Evolutionary conservation across 2,888 invertebrate species (phyloP), one percentile per base, ranked within the genome.

Genomic region (Drosophila putrida): DNA sequence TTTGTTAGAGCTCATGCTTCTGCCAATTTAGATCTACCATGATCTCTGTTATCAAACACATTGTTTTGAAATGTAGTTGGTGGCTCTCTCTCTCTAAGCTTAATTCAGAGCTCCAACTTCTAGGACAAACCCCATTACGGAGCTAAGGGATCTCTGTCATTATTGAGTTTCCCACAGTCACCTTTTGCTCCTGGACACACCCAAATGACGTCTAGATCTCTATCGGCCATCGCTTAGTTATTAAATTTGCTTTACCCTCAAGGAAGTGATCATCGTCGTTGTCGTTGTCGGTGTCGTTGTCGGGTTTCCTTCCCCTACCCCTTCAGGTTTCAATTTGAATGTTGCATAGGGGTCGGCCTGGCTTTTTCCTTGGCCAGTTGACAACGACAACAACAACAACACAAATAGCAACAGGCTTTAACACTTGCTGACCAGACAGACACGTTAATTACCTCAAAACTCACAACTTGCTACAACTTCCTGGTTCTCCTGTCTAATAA

Each of bases 171-270:
- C 81, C 81, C 78, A 78, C 81, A 72, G 64, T 33, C 10, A 33
- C 41, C 49, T 33, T 41, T 43, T 6, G 11, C 47, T 39, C 11
- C 60, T 47, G 9, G 61, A 41, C 47, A 61, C 72, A 47, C 57
- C 61, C 69, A 78, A 82, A 81, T 78, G 82, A 75, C 66, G 66
- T 64, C 38, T 47, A 82, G 82, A 82, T 82, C 77, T 50, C 61
- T 71, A 82, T 82, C 85, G 58, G 25, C 55, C 33, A 67, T 58
- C 68, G 67, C 62, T 71, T 55, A 69, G 81, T 77, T 82, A 71
- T 86, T 76, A 82, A 80, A 82, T 78, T 80, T 74, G 80, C 77
- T 79, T 74, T 77, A 54, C 80, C 60, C 80, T 71, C 67, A 80
- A 82, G 82, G 86, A 85, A 85, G 53, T 82, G 71, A 70, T 80